Base-by-base conservation (phyloP, 2,888 invertebrate species). In the Linnaemya vulpina region DNA sequence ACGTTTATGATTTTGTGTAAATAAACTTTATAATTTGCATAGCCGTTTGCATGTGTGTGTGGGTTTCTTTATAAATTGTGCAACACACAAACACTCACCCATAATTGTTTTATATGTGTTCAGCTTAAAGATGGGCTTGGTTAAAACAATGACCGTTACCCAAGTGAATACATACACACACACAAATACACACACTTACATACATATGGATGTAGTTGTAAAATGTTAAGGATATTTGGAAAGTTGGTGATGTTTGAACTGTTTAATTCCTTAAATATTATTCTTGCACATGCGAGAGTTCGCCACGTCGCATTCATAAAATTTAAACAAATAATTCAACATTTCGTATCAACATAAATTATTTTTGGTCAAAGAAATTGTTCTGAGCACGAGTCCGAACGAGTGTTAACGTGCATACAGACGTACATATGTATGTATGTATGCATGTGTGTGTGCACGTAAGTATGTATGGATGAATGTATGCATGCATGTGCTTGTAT, bases 311-410 rank as follows among this genome's bases (percentile, higher is more conserved):
- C 51, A 75, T 67, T 76, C 67, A 40, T 62, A 62, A 60, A 43
- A 30, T 67, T 58, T 68, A 51, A 70, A 62, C 20, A 65, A 71
- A 76, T 22, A 76, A 71, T 35, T 49, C 30, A 35, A 75, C 67
- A 68, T 60, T 38, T 67, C 58, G 25, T 53, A 38, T 22, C 58
- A 55, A 30, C 53, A 67, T 58, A 35, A 62, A 70, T 58, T 43
- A 43, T 70, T 79, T 63, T 22, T 75, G 46, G 71, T 43, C 46
- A 46, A 62, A 78, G 78, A 70, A 70, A 78, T 51, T 70, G 51
- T 70, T 51, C 51, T 17, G 40, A 70, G 68, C 53, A 62, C 62
- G 43, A 79, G 68, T 68, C 68, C 68, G 60, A 83, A 43, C 38
- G 62, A 46, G 51, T 70, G 49, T 46, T 51, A 53, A 25, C 13